Conservation (phyloP, 2,113 vertebrate species). For the Poecilia latipinna region DNA sequence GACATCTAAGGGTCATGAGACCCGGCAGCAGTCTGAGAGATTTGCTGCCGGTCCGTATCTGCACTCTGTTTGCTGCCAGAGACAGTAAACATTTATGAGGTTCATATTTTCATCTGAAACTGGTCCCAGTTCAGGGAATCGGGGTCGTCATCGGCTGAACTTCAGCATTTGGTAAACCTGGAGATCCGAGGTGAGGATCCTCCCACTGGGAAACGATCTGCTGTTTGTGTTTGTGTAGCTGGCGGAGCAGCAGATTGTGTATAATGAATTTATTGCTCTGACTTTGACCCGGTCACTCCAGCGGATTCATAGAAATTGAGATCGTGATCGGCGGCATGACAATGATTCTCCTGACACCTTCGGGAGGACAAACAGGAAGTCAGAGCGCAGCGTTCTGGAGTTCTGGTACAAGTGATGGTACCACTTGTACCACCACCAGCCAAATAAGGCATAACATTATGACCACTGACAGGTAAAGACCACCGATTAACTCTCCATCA, state of each 20-base stretch:
- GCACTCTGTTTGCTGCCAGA: neutral
- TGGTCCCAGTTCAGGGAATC: slow-evolving; percentile 23
- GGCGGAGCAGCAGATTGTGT: slow-evolving; percentile 18
- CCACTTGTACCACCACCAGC: too few species aligned
- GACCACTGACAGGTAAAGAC: too few species aligned
- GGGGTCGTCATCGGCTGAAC: slow-evolving; percentile 9
- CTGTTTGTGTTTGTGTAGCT: slow-evolving; percentile 26
- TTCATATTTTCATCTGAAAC: slow-evolving; percentile 22
- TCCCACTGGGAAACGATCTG: slow-evolving; percentile 8
- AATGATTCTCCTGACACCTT: slow-evolving; percentile 40
- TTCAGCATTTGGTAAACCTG: neutral
- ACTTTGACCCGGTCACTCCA: neutral
- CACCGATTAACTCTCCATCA: too few species aligned
- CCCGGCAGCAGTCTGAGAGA: neutral
- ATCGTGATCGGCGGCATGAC: slow-evolving; percentile 39
- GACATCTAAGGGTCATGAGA: neutral
- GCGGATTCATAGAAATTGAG: slow-evolving; percentile 33
- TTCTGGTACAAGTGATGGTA: too few species aligned
- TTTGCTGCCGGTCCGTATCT: neutral
- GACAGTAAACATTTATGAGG: slow-evolving; percentile 15
- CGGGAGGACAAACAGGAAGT: slow-evolving; percentile 41
- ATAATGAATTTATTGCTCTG: slow-evolving; percentile 19
- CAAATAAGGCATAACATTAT: too few species aligned
- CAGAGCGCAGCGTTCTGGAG: neutral
- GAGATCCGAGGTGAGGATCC: neutral